Evolutionary conservation across 1,140 invertebrate species (phyloP).

Genomic region (Nilaparvata lugens): DNA sequence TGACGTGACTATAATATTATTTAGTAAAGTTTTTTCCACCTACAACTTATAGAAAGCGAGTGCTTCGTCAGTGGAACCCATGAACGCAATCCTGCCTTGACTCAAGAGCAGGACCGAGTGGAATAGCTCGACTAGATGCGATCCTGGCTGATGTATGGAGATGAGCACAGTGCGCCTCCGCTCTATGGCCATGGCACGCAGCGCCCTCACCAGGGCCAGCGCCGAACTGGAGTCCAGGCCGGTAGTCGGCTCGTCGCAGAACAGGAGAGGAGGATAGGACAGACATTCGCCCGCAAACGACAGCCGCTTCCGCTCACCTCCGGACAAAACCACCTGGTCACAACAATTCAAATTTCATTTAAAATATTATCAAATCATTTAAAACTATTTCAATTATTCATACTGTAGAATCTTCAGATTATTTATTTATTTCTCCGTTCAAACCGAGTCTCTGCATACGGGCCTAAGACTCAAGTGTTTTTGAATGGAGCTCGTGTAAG

Average conservation of each 20-base stretch:
- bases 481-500: too few relatives aligned
- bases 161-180: slow-evolving; percentile 80
- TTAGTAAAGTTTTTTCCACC: neutral
- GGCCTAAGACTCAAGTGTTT: too few relatives aligned
- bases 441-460: too few relatives aligned
- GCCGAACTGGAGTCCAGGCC: slow-evolving; percentile 90
- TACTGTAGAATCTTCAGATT: neutral
- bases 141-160: slow-evolving; percentile 96
- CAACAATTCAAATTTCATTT: neutral
- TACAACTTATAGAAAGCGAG: slow-evolving; percentile 71
- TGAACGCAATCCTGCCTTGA: slow-evolving; percentile 81
- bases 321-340: slow-evolving; percentile 59
- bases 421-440: slow-evolving; percentile 9
- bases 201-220: slow-evolving; percentile 64
- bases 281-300: slow-evolving; percentile 89
- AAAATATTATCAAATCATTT: neutral
- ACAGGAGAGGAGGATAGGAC: slow-evolving; percentile 84
- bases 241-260: slow-evolving; percentile 94
- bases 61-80: slow-evolving; percentile 64
- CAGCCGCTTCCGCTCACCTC: slow-evolving; percentile 86
- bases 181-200: slow-evolving; percentile 49
- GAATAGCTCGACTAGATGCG: slow-evolving; percentile 81
- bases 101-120: slow-evolving; percentile 77
- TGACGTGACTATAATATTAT: too few relatives aligned
- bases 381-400: neutral